A percentile compares a stretch with the other conserved stretches of the same genome.
Evolutionary conservation across 2,797 vertebrate species (phyloP).

Genomic region (Tragelaphus eurycerus): DNA sequence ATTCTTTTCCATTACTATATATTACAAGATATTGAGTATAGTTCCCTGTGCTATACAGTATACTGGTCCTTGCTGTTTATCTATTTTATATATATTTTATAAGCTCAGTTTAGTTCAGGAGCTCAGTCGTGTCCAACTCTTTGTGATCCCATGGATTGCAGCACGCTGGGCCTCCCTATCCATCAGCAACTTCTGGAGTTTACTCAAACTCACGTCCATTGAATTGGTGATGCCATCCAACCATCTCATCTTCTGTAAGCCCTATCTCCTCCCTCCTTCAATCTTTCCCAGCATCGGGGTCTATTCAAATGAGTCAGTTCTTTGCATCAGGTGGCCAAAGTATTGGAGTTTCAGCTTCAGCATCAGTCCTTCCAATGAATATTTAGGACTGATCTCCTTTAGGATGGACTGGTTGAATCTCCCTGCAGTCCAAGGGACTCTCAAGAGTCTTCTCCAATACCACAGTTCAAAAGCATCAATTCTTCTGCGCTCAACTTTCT

Average conservation of each 20-base stretch:
- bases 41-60: background rate
- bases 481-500: background rate
- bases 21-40: background rate
- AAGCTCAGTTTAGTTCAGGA: background rate
- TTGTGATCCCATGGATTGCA: background rate
- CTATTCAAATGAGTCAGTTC: background rate
- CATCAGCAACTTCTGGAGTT: background rate
- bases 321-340: accelerated
- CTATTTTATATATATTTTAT: background rate
- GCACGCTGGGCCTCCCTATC: background rate
- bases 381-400: background rate
- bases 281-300: background rate
- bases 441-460: background rate
- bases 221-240: background rate
- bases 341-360: background rate
- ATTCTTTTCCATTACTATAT: background rate
- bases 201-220: background rate
- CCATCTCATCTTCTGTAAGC: background rate
- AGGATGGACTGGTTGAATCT: background rate
- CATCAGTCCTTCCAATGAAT: background rate
- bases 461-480: background rate
- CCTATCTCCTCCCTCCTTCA: background rate
- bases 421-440: background rate
- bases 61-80: background rate
- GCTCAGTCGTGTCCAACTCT: background rate